Conservation (phyloP, 2,113 vertebrate species). For the Cettia cetti region DNA sequence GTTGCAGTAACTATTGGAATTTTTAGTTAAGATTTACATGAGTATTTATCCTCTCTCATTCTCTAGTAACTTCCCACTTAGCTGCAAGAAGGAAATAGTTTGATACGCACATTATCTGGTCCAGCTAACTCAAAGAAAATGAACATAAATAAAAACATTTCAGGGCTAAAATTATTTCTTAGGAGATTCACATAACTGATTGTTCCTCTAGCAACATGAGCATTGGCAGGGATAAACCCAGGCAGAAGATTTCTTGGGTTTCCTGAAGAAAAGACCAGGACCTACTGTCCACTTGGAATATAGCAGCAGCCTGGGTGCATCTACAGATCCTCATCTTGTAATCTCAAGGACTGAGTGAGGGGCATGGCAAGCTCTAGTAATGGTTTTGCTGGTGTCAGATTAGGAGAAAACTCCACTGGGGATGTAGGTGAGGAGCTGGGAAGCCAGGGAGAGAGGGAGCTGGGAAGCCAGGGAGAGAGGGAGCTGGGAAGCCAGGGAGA, state of each 20-base stretch:
- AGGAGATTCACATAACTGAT: not conserved
- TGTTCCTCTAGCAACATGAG: not conserved
- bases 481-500: accelerated
- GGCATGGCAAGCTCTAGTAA: not conserved
- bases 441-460: not conserved
- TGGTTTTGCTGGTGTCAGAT: not conserved
- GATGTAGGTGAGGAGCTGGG: not conserved
- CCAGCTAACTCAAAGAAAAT: not conserved
- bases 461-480: not conserved
- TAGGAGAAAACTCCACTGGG: not conserved
- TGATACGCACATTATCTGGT: not conserved
- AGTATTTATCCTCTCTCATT: not conserved
- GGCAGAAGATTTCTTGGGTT: not conserved
- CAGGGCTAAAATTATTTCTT: not conserved
- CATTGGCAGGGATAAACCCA: not conserved
- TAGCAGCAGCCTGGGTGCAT: not conserved
- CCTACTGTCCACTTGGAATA: not conserved
- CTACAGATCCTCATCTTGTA: accelerated
- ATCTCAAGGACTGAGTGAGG: not conserved
- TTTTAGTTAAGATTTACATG: not conserved
- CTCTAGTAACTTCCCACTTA: not conserved
- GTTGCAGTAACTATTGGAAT: not conserved
- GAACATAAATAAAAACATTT: not conserved
- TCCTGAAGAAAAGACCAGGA: not conserved
- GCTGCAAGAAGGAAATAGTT: not conserved